Evolutionary conservation across 2,113 vertebrate genomes (phyloP).

Genomic region (Centropus unirufus): DNA sequence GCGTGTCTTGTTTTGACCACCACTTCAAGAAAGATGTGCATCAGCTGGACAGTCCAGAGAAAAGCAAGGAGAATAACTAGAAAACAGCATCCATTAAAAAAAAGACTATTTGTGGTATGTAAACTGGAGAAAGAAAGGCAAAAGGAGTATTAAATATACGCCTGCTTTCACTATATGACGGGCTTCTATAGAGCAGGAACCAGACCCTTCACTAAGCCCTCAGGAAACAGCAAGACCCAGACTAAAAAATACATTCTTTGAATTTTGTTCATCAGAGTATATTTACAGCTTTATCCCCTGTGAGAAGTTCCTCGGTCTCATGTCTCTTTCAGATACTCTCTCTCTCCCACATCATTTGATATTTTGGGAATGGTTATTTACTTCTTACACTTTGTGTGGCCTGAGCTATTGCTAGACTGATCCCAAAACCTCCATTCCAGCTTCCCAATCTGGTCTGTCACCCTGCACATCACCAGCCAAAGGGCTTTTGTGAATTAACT

Average conservation of each 20-base stretch:
- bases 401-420: background rate
- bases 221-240: background rate
- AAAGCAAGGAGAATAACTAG: background rate
- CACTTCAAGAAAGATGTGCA: background rate
- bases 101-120: background rate
- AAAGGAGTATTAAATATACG: background rate
- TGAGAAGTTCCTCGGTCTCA: background rate
- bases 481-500: background rate
- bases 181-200: background rate
- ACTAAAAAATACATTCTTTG: background rate
- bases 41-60: background rate
- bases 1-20: background rate
- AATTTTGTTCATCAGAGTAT: background rate
- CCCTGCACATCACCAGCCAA: background rate
- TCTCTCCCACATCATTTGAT: background rate
- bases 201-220: background rate
- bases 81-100: background rate
- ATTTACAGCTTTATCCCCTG: background rate
- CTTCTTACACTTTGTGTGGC: constrained; percentile 14
- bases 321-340: background rate
- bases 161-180: background rate
- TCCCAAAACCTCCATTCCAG: background rate
- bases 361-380: background rate
- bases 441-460: background rate
- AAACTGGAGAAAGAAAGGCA: background rate